Base-by-base conservation (phyloP, 2,797 vertebrate species). In the Enteromius trimaculatus region DNA sequence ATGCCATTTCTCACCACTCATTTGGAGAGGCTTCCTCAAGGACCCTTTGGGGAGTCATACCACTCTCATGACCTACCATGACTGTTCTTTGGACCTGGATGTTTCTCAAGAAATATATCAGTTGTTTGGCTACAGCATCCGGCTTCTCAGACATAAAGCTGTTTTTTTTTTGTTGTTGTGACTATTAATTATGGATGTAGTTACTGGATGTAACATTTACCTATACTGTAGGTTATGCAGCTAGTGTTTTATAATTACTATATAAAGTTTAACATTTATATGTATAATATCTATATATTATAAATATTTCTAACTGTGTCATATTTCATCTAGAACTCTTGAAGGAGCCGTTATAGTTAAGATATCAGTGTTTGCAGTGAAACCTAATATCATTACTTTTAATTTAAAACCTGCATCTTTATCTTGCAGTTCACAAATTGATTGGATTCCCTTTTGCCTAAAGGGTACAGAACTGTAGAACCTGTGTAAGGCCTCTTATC, bases 1-100 rank as follows among this genome's bases (percentile, higher is more conserved):
- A 87, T 87, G 80, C 66, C 66, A 68, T 82, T 85, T 78, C 75
- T 78, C 77, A 76, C 70, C 39, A 64, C 77, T 80, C 55, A 60
- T 84, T 79, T 34, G 9, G 71, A 62, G 49, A 37, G 44, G 53
- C 51, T 81, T 85, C 83, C 83, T 77, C 71, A 81, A 76, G 55
- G 11, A 60, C 44, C 64, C 78, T 55, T 53, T 44, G 39, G 83
- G 71, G 66, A 80, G 47, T 74, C 58, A 81, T 37, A 49, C 75
- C 55, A 77, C 75, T 77, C 47, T 58, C 79, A 70, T 81, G 39
- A 81, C 68, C 69, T 72, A 34, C 68, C 19, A 31, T 31, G 21
- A 60, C 31, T 66, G 42, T 79, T 51, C 26, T 49, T 64, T 64
- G 42, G 80, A 51, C 42, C 42, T 74, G 69, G 51, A 65, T 81